These are phyloP conservation scores for Platanista minor DNA, from an alignment of 2,113 vertebrate genomes.

Conservation along the genomic window DNA sequence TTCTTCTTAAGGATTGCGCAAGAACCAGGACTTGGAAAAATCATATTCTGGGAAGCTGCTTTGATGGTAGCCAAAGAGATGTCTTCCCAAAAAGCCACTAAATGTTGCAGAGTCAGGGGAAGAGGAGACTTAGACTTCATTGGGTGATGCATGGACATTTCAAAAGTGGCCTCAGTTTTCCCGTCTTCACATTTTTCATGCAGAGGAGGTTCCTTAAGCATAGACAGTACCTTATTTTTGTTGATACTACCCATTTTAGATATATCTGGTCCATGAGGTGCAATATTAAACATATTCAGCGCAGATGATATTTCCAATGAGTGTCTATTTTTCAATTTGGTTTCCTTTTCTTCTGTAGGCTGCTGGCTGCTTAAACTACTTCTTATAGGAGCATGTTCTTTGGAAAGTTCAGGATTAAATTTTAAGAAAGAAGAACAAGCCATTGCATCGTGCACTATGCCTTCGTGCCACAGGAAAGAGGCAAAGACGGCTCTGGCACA, in stretches of 20 bases:
- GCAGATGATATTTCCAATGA: constrained; percentile 98
- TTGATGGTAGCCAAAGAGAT: constrained; percentile 98
- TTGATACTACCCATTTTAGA: constrained; percentile 99
- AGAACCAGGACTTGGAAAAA: constrained; percentile 97
- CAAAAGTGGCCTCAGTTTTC: constrained; percentile 89
- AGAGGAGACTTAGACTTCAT: constrained; percentile 92
- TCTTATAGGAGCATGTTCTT: constrained; percentile 96
- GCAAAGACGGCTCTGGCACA: constrained; percentile 97
- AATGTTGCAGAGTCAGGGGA: constrained; percentile 94
- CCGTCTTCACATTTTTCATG: constrained; percentile 97
- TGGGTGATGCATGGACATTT: constrained; percentile 86
- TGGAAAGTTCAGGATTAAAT: constrained; percentile 97
- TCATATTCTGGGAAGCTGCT: constrained; percentile 99
- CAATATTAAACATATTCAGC: constrained; percentile 98
- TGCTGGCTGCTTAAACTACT: constrained; percentile 91
- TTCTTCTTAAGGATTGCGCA: constrained; percentile 98
- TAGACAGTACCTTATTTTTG: constrained; percentile 98
- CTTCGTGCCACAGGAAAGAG: constrained; percentile 97
- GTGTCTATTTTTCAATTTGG: constrained; percentile 96
- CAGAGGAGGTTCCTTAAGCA: constrained; percentile 96
- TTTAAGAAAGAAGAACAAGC: constrained; percentile 98
- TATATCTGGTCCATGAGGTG: constrained; percentile 97
- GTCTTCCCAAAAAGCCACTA: constrained; percentile 99
- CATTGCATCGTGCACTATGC: constrained; percentile 99
- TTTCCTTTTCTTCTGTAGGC: constrained; percentile 94